Base-by-base conservation (phyloP, 92 coral and sea anemone genomes). In the Heliopora coerulea region DNA sequence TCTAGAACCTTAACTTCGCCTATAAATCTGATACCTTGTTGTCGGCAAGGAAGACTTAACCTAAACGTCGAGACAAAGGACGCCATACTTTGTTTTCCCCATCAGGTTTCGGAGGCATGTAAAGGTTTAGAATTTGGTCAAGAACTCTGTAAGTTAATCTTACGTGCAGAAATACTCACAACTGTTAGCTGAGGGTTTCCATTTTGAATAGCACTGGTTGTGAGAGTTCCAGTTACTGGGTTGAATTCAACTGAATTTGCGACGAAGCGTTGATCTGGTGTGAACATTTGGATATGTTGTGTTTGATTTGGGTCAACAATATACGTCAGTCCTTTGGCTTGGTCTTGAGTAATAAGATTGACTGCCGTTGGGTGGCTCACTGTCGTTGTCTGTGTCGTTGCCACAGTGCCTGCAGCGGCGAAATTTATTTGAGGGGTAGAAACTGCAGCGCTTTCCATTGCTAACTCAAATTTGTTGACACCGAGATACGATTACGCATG, bases 401-500 rank as follows among this genome's bases (percentile, higher is more conserved):
- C 83, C 0, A 86, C 96, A 19, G 89, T 82, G 77, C 87, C 91
- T 75, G 88, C 91, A 52, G 95, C 80, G 67, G 96, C 91, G 60
- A 87, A 95, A 82, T 85, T 95, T 72, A 89, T 90, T 75, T 90
- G 80, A 82, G 91, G 99, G 49, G 99, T 91, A 57, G 99, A 90
- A 54, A 96, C 89, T 15, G 96, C 89, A 65, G 88, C 96, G 86
- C 84, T 90, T 96, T 96, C 99, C 99, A 95, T 95, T 81, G 87
- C 87, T 80, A 77, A 86, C 82, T 89, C 86, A 88, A 91, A 86
- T 86, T 81, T 20, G 27, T 20, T 75, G 78, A 26, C 35, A 12
- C 61, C 33, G 41, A 59, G 70, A 68, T 72, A 62, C 20, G 30
- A 21, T 40, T 27, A 35, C 37, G 48, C 3, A 34, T 31, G 49